Evolutionary conservation across 2,888 invertebrate species (phyloP).

Genomic region (Aspidiotus rigidus): DNA sequence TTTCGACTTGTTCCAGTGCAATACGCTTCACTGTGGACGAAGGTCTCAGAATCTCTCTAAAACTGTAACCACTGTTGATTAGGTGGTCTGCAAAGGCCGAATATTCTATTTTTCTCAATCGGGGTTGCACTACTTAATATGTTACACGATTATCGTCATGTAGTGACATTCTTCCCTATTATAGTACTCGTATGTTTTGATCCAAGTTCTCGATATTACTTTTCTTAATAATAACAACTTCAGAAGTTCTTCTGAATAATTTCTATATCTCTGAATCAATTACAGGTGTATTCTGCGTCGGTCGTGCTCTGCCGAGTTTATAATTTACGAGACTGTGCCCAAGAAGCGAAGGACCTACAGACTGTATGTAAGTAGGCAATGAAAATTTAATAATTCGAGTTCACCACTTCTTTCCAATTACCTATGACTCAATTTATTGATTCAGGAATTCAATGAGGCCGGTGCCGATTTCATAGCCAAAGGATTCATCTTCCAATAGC

Average conservation of each 20-base stretch:
- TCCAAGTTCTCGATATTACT: slow-evolving; percentile 45
- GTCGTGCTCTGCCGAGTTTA: slow-evolving; percentile 76
- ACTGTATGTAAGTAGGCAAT: slow-evolving; percentile 46
- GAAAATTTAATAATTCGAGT: neutral
- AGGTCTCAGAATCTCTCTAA: too few relatives aligned
- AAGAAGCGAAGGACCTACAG: slow-evolving; percentile 72
- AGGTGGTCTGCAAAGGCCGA: too few relatives aligned
- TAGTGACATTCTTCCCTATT: slow-evolving; percentile 59
- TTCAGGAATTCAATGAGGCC: slow-evolving; percentile 61
- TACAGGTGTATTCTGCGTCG: slow-evolving; percentile 57
- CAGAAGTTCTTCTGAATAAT: neutral
- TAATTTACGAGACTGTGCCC: slow-evolving; percentile 81
- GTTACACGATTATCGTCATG: slow-evolving; percentile 51
- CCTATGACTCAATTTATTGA: neutral
- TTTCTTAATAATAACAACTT: too few relatives aligned
- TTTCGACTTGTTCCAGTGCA: too few relatives aligned
- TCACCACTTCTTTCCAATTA: neutral
- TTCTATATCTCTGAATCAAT: slow-evolving; percentile 34
- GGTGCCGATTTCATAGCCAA: slow-evolving; percentile 37
- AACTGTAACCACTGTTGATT: too few relatives aligned
- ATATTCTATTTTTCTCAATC: slow-evolving; percentile 53
- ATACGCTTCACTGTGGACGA: too few relatives aligned
- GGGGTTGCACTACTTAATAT: slow-evolving; percentile 57
- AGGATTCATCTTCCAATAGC: slow-evolving; percentile 23
- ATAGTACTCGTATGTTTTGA: slow-evolving; percentile 61